Evolutionary conservation across 2,888 invertebrate genomes (phyloP).

Genomic region (Petrolisthes manimaculis): DNA sequence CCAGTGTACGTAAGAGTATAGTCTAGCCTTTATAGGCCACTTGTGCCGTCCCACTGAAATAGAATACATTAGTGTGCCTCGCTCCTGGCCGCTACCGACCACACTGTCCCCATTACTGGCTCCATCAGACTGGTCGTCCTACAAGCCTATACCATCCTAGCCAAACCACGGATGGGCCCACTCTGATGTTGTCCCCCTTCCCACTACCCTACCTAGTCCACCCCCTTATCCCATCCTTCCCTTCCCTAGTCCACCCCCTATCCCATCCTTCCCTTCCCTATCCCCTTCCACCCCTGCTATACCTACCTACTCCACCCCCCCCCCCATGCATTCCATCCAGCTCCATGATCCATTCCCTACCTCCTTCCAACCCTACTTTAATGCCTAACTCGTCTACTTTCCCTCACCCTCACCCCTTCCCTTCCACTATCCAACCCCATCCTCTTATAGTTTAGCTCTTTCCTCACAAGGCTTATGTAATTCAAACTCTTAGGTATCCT

Average conservation of each 20-base stretch:
- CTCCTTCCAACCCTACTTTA: not conserved
- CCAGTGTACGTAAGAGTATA: too few species aligned
- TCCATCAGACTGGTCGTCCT: too few species aligned
- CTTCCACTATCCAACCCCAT: not conserved
- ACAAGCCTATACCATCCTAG: too few species aligned
- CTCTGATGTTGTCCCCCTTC: not conserved
- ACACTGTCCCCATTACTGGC: too few species aligned
- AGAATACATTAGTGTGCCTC: too few species aligned
- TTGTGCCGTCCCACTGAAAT: too few species aligned
- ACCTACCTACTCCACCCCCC: not conserved
- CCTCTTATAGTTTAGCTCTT: not conserved
- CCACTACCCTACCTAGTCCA: not conserved
- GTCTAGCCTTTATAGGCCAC: too few species aligned
- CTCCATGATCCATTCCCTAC: not conserved
- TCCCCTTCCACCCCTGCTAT: not conserved
- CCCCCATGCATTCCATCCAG: not conserved
- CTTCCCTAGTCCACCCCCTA: not conserved
- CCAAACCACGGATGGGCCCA: too few species aligned
- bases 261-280: not conserved
- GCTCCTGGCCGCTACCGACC: too few species aligned
- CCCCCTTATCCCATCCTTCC: not conserved
- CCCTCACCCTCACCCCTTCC: not conserved
- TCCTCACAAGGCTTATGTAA: not conserved
- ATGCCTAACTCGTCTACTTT: too few species aligned
- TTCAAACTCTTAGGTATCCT: too few species aligned